These are phyloP conservation scores for Tychaedon coryphoeus DNA, from an alignment of 2,113 vertebrate species.

Conservation along the genomic window DNA sequence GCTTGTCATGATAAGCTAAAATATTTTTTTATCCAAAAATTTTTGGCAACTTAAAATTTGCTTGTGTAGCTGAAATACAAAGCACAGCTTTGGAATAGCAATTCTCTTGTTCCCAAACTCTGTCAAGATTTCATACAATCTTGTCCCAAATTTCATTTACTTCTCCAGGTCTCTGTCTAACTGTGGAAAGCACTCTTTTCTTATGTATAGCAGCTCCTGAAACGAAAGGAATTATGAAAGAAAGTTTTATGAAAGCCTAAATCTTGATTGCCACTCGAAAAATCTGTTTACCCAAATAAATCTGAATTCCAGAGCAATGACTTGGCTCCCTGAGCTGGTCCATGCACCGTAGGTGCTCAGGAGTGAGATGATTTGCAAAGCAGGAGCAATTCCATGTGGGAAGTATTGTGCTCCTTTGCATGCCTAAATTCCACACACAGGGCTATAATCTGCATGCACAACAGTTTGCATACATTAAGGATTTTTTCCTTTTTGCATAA, in stretches of 20 bases:
- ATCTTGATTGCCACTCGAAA: not conserved
- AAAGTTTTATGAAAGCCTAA: not conserved
- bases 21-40: not conserved
- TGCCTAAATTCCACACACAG: not conserved
- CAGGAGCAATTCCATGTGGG: not conserved
- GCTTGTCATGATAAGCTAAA: not conserved
- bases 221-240: not conserved
- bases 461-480: not conserved
- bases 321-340: not conserved
- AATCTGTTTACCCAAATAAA: not conserved
- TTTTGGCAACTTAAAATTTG: not conserved
- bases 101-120: not conserved
- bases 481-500: not conserved
- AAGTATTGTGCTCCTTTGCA: not conserved
- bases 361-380: not conserved
- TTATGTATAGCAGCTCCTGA: not conserved
- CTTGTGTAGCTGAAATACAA: not conserved
- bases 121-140: not conserved
- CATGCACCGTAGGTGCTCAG: not conserved
- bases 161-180: not conserved
- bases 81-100: not conserved
- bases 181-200: not conserved
- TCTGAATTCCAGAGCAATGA: not conserved
- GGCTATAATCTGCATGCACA: conserved; percentile 10
- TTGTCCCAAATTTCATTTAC: not conserved